These are phyloP conservation scores for Gopherus flavomarginatus DNA, from an alignment of 2,113 vertebrate species.

Conservation along the genomic window DNA sequence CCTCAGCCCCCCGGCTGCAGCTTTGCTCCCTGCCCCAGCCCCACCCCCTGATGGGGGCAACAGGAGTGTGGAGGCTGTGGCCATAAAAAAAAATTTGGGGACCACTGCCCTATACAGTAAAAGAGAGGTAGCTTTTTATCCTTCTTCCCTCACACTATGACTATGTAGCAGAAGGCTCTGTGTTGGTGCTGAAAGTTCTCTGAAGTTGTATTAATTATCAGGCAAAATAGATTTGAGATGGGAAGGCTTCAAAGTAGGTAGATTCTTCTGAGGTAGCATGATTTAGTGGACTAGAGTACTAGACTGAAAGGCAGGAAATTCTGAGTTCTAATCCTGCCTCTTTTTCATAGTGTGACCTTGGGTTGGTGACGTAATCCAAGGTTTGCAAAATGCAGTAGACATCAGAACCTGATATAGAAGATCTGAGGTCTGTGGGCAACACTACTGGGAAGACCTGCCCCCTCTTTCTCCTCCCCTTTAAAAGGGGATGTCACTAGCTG, in stretches of 20 bases:
- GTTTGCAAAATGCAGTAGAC: neutral
- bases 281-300: neutral
- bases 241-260: neutral
- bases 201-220: neutral
- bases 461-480: neutral
- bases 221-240: neutral
- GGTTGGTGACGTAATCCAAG: neutral
- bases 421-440: neutral
- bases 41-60: too few species aligned
- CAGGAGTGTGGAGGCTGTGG: too few species aligned
- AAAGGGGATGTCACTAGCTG: neutral
- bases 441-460: neutral
- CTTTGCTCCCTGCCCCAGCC: too few species aligned
- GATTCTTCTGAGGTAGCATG: neutral
- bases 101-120: neutral
- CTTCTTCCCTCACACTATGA: too few species aligned
- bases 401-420: neutral
- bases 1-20: too few species aligned
- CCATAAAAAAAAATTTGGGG: too few species aligned
- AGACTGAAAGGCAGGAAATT: neutral
- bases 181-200: neutral
- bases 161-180: neutral
- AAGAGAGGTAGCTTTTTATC: neutral
- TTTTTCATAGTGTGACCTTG: neutral
- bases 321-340: neutral